Base-by-base conservation (phyloP, 2,113 vertebrate species). In the Ammodytes dubius region DNA sequence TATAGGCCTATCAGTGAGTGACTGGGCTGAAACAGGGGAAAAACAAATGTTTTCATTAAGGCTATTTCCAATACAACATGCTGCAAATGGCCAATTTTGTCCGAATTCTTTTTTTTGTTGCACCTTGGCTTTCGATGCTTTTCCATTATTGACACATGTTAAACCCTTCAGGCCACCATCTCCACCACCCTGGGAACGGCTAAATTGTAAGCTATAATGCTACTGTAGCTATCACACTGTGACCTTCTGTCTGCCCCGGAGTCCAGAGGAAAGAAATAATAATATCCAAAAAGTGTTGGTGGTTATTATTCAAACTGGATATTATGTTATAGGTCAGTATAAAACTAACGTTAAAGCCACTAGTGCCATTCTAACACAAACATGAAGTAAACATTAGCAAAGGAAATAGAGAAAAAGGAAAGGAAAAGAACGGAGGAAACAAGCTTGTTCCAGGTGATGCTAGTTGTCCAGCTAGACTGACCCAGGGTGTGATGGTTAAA, bases 71-170 rank as follows among this genome's bases (percentile, higher is more conserved):
- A 90, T 75, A 83, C 79, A 87, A 82, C 78, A 63, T 57, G 39
- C 81, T 80, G 66, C 79, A 88, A 89, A 89, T 81, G 79, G 87
- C 9, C 86, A 70, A 82, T 89, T 87, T 87, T 42, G 68, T 72
- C 15, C 27, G 49, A 85, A 74, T 86, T 81, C 74, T 2, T 15
- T 77, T 74, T 61, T 15, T 77, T 74, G 59, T 71, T 70, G 80
- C 82, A 72, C 79, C 77, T 45, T 7, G 42, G 66, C 77, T 85
- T 72, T 75, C 6, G 9, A 83, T 82, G 63, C 72, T 82, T 81
- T 83, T 90, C 86, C 85, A 88, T 82, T 85, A 85, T 82, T 87
- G 85, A 80, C 79, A 81, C 79, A 83, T 82, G 89, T 88, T 87
- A 84, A 79, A 66, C 78, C 72, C 75, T 77, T 82, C n/a, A 70